Conservation (phyloP, 1,140 invertebrate species). For the Melipona quadrifasciata region DNA sequence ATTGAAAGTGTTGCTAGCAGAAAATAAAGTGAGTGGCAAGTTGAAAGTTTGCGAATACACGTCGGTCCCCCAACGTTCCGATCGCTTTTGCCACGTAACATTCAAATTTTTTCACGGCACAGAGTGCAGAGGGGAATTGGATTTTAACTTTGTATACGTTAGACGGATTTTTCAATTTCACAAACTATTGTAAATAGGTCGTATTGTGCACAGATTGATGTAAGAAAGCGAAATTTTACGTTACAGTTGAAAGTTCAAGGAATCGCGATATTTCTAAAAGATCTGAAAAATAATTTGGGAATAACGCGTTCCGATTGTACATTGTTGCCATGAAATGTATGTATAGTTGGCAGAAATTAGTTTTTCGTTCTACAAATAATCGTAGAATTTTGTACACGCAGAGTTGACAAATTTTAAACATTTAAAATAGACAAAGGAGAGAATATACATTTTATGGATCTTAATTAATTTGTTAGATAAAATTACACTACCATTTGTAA, state of each 20-base stretch:
- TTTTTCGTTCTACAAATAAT: too few species aligned
- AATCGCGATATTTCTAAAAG: too few species aligned
- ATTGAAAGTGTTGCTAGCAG: conserved; percentile 25
- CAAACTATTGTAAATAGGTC: neutral
- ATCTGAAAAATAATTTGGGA: too few species aligned
- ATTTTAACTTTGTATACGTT: neutral
- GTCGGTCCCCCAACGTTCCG: neutral
- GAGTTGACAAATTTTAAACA: too few species aligned
- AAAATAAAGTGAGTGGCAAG: conserved; percentile 10
- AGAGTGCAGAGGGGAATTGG: conserved; percentile 13
- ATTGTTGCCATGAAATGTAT: too few species aligned
- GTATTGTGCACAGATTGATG: neutral
- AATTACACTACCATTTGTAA: too few species aligned
- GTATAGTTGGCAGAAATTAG: too few species aligned
- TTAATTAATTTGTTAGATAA: too few species aligned
- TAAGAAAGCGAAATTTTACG: neutral
- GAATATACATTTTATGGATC: too few species aligned
- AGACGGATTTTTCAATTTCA: neutral
- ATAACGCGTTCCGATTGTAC: too few species aligned
- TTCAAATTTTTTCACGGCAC: neutral
- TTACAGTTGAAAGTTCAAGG: neutral
- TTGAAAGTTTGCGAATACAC: conserved; percentile 8
- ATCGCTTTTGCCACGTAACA: neutral
- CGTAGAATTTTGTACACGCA: too few species aligned
- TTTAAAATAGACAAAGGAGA: too few species aligned